A percentile compares a stretch with the other conserved stretches of the same genome.
phyloP scores from a whole-genome alignment of 2,797 vertebrate species.

The Acanthis flammea region DNA sequence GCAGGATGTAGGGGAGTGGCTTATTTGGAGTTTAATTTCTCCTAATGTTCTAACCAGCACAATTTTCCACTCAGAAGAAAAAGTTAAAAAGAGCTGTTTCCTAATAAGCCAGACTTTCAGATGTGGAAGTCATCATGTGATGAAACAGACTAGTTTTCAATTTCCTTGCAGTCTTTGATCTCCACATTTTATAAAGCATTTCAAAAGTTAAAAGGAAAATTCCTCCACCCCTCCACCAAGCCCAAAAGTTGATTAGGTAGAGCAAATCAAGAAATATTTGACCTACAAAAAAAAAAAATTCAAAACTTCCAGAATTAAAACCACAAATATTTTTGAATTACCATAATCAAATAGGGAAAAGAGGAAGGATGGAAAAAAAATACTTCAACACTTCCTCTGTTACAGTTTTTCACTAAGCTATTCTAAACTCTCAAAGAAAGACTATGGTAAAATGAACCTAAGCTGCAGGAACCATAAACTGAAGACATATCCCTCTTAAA shows the following conservation, averaged over 20 bases:
- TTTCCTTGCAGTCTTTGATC: background rate
- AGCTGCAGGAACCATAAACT: background rate
- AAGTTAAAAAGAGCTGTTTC: background rate
- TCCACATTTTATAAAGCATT: background rate
- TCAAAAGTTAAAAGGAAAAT: background rate
- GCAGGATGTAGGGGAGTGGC: background rate
- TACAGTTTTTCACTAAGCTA: background rate
- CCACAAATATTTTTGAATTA: background rate
- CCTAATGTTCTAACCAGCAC: background rate
- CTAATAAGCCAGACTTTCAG: background rate
- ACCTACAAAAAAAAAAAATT: background rate
- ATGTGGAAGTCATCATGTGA: background rate
- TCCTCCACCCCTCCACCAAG: rapidly evolving
- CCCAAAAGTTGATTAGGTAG: background rate
- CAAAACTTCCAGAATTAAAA: background rate
- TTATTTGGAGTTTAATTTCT: background rate
- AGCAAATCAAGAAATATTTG: background rate
- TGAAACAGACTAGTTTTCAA: background rate
- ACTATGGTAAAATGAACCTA: background rate
- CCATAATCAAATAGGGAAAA: background rate
- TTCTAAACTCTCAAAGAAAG: background rate
- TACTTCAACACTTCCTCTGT: rapidly evolving
- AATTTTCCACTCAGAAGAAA: background rate
- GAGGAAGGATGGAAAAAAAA: rapidly evolving
- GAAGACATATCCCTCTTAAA: background rate